Conservation (phyloP, 1,140 invertebrate species). For the Scylla paramamosain region DNA sequence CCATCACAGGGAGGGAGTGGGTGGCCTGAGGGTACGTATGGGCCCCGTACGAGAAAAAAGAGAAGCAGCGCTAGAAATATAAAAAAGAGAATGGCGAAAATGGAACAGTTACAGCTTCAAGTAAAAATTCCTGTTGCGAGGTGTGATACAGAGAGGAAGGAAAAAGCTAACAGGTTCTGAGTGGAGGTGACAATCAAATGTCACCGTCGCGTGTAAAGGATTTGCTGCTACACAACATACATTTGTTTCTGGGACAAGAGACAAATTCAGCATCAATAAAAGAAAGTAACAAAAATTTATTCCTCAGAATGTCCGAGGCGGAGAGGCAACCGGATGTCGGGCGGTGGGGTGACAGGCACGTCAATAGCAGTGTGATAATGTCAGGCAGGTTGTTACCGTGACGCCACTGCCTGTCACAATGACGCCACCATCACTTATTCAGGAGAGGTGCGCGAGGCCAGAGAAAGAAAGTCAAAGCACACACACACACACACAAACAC, state of each 20-base stretch:
- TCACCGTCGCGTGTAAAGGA: background rate
- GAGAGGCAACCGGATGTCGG: background rate
- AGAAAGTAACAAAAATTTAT: background rate
- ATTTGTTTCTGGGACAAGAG: background rate
- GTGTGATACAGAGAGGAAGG: too few relatives aligned
- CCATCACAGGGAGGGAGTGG: too few relatives aligned
- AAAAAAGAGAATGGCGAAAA: too few relatives aligned
- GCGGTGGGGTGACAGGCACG: background rate
- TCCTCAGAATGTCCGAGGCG: background rate
- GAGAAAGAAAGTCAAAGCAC: background rate
- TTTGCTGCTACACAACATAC: background rate
- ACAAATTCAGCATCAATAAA: slow-evolving; percentile 12
- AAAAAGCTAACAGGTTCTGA: background rate
- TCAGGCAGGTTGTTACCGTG: background rate
- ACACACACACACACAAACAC: slow-evolving; percentile 37
- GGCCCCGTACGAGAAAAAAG: too few relatives aligned
- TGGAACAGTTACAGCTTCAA: too few relatives aligned
- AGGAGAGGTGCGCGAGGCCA: background rate
- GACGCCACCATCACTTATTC: background rate
- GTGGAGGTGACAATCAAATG: background rate
- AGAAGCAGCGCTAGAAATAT: too few relatives aligned
- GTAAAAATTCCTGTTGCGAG: too few relatives aligned
- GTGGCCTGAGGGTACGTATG: too few relatives aligned
- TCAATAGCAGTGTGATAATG: slow-evolving; percentile 27
- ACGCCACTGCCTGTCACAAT: background rate